Evolutionary conservation across 1,140 invertebrate genomes (phyloP).

Genomic region (Drepana arcuata): DNA sequence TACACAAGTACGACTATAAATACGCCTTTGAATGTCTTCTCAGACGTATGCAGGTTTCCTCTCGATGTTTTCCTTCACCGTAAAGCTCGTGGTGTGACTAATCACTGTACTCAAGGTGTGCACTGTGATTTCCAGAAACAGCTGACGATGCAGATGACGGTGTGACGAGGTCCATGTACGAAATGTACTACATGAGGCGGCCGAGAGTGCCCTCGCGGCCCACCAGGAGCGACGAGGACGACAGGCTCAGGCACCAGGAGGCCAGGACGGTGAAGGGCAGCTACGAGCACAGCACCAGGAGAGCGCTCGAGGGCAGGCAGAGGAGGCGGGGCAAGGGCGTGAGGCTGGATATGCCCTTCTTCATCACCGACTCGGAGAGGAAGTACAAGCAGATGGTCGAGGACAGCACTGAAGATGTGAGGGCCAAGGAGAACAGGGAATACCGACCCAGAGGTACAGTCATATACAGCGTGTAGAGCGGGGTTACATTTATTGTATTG

Average conservation of each 20-base stretch:
- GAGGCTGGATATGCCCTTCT: conserved; percentile 19
- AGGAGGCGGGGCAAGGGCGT: conserved; percentile 9
- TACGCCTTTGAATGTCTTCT: no score
- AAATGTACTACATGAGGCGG: conserved; percentile 49
- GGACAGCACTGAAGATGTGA: conserved; percentile 4
- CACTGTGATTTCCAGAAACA: conserved; percentile 18
- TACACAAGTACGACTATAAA: no score
- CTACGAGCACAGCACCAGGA: no score
- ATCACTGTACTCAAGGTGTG: no score
- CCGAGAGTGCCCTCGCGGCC: conserved; percentile 16
- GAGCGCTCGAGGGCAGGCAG: no score
- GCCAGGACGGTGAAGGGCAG: conserved; percentile 3
- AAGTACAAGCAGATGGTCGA: conserved; percentile 9
- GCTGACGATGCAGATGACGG: conserved; percentile 32
- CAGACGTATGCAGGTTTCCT: no score
- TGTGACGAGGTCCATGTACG: conserved; percentile 51
- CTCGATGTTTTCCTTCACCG: no score
- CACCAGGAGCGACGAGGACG: conserved; percentile 15
- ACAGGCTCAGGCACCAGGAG: conserved; percentile 13
- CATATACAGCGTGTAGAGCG: no score
- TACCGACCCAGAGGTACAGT: conserved; percentile 1
- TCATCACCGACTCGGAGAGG: conserved; percentile 14
- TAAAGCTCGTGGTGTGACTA: no score
- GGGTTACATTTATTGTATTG: no score
- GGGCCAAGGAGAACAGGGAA: background rate